Evolutionary conservation across 2,113 vertebrate genomes (phyloP).

Genomic region (Hirundichthys speculiger): DNA sequence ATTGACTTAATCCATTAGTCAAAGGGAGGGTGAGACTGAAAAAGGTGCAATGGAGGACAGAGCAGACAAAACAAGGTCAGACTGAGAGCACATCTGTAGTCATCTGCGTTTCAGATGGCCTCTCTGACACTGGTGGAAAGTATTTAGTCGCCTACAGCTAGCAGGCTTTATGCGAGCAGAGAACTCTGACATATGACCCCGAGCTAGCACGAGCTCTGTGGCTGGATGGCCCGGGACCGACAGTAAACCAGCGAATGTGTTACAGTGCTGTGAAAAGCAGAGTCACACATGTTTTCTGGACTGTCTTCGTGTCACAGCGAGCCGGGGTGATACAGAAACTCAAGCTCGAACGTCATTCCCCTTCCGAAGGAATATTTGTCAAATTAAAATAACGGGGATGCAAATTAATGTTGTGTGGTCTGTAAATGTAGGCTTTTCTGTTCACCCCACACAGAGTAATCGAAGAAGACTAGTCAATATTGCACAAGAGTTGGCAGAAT

Average conservation of each 20-base stretch:
- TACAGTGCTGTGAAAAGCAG: constrained; percentile 48
- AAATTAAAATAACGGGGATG: constrained; percentile 32
- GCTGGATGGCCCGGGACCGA: constrained; percentile 26
- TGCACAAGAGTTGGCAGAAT: constrained; percentile 60
- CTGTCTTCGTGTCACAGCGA: constrained; percentile 38
- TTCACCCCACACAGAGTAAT: constrained; percentile 49
- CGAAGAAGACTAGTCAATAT: constrained; percentile 70
- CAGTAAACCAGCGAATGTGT: constrained; percentile 65
- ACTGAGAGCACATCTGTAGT: constrained; percentile 45
- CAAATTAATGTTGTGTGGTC: constrained; percentile 50
- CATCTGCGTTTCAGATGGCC: constrained; percentile 52
- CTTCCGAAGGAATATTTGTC: constrained; percentile 34
- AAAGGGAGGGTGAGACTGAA: constrained; percentile 63
- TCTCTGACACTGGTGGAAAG: constrained; percentile 51
- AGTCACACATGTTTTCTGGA: constrained; percentile 43
- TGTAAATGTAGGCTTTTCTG: constrained; percentile 20
- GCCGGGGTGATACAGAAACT: constrained; percentile 34
- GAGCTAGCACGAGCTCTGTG: constrained; percentile 26
- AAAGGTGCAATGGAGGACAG: constrained; percentile 57
- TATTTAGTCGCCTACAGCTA: constrained; percentile 56
- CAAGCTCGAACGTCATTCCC: constrained; percentile 28
- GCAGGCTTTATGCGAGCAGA: constrained; percentile 32
- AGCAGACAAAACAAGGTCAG: constrained; percentile 68
- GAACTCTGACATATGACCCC: constrained; percentile 33
- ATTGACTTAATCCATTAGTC: constrained; percentile 80